These are phyloP conservation scores for Thereva nobilitata DNA, from an alignment of 2,888 invertebrate genomes.

Conservation along the genomic window DNA sequence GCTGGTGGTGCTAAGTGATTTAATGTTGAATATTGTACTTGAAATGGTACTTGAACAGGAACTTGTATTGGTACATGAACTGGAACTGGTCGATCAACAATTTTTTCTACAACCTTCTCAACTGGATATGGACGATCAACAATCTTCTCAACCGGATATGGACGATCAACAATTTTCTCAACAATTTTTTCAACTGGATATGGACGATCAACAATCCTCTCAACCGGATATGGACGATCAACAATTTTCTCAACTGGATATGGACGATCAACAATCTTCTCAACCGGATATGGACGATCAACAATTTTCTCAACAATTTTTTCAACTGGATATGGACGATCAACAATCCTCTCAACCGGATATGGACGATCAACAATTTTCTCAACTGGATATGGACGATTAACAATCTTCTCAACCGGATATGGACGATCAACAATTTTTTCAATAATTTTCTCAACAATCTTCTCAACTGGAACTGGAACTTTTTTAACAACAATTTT, in stretches of 20 bases:
- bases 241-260: slow-evolving; percentile 59
- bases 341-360: slow-evolving; percentile 60
- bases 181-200: slow-evolving; percentile 59
- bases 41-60: slow-evolving; percentile 46
- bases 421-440: slow-evolving; percentile 62
- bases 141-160: slow-evolving; percentile 49
- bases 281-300: slow-evolving; percentile 59
- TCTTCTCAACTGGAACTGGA: slow-evolving; percentile 57
- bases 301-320: slow-evolving; percentile 61
- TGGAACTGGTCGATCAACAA: slow-evolving; percentile 61
- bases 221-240: slow-evolving; percentile 60
- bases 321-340: slow-evolving; percentile 57
- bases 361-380: slow-evolving; percentile 61
- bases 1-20: not conserved
- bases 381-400: slow-evolving; percentile 58
- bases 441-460: slow-evolving; percentile 61
- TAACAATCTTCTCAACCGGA: slow-evolving; percentile 52
- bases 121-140: slow-evolving; percentile 59
- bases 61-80: slow-evolving; percentile 50
- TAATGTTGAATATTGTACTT: slow-evolving; percentile 42
- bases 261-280: slow-evolving; percentile 54
- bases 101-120: slow-evolving; percentile 60
- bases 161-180: slow-evolving; percentile 62
- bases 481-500: too few species aligned
- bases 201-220: slow-evolving; percentile 60